phyloP scores from a whole-genome alignment of 2,888 invertebrate genomes.

The Pterobdella sp. region DNA sequence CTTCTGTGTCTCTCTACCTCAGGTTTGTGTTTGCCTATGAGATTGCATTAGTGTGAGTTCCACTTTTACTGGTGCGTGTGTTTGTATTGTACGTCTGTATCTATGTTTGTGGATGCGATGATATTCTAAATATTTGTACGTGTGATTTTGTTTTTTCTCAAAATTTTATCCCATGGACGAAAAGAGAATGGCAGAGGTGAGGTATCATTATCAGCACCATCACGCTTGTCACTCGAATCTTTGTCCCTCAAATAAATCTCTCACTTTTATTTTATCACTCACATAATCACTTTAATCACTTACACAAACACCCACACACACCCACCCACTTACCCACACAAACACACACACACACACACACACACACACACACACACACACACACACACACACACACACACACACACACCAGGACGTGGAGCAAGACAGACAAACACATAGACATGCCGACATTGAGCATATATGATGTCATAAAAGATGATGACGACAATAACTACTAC shows the following conservation, averaged over 20 bases:
- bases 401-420: constrained; percentile 45
- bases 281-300: not conserved
- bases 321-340: not conserved
- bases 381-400: not conserved
- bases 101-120: too few species aligned
- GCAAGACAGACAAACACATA: constrained; percentile 43
- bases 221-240: not conserved
- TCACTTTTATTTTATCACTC: not conserved
- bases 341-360: not conserved
- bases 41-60: too few species aligned
- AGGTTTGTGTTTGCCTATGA: too few species aligned
- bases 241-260: too few species aligned
- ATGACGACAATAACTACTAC: constrained; percentile 6
- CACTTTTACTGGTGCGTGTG: too few species aligned
- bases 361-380: not conserved
- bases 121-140: too few species aligned
- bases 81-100: too few species aligned
- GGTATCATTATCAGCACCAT: not conserved
- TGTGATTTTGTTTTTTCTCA: too few species aligned
- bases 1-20: constrained; percentile 39
- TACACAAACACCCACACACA: constrained; percentile 37
- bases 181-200: constrained; percentile 12
- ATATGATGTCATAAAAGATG: constrained; percentile 42
- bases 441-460: constrained; percentile 49
- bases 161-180: not conserved